Conservation (phyloP, 2,113 vertebrate genomes). For the Nicator chloris region DNA sequence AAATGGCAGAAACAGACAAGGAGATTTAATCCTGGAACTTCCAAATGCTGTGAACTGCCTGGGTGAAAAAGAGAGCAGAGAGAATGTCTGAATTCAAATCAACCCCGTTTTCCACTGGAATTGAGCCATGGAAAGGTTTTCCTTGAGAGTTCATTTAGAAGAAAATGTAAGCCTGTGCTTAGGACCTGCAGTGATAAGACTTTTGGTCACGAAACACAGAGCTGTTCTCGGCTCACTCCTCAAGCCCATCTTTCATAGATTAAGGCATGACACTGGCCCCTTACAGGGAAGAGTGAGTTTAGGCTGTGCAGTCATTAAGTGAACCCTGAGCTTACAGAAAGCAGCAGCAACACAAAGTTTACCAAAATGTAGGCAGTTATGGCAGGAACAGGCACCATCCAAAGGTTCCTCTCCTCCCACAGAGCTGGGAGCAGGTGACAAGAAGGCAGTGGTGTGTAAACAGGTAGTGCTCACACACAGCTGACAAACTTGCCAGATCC, state of each 20-base stretch:
- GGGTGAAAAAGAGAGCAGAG: not conserved
- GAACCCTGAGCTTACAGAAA: not conserved
- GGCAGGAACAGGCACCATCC: not conserved
- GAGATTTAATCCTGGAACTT: not conserved
- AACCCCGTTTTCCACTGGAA: not conserved
- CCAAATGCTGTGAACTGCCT: not conserved
- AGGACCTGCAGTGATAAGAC: not conserved
- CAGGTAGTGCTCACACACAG: accelerated
- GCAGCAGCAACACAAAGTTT: not conserved
- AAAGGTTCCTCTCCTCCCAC: not conserved
- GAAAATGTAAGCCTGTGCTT: not conserved
- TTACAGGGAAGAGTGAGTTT: accelerated
- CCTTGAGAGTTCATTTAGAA: not conserved
- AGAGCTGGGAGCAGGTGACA: not conserved
- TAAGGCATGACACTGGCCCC: not conserved
- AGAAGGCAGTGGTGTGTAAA: not conserved
- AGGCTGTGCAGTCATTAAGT: not conserved
- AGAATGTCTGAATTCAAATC: not conserved
- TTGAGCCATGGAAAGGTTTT: not conserved
- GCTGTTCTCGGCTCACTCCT: not conserved
- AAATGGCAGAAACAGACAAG: not conserved
- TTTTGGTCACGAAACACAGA: not conserved
- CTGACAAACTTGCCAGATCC: not conserved
- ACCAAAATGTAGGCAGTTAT: not conserved
- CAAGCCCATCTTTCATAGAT: not conserved